These are phyloP conservation scores for Podiceps cristatus DNA, from an alignment of 2,113 vertebrate species.

Conservation along the genomic window DNA sequence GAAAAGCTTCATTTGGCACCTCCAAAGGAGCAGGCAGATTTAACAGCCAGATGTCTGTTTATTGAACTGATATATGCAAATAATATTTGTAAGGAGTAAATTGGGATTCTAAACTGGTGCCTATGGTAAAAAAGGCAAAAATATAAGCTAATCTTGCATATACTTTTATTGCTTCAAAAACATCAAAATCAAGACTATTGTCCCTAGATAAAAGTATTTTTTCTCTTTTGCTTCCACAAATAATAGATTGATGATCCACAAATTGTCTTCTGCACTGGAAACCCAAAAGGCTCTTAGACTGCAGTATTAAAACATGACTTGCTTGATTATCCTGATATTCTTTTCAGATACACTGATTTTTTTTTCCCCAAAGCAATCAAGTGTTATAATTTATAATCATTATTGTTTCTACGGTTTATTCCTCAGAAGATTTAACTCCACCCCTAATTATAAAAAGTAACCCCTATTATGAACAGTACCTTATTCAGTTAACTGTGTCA, in stretches of 20 bases:
- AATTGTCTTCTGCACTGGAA: constrained; percentile 32
- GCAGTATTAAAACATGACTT: not conserved
- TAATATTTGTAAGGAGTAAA: constrained; percentile 13
- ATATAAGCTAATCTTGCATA: not conserved
- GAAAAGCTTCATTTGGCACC: constrained; percentile 10
- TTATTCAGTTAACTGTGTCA: not conserved
- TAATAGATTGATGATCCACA: constrained; percentile 18
- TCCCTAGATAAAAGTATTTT: not conserved
- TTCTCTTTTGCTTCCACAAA: not conserved
- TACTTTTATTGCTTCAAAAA: not conserved
- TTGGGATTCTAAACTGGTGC: not conserved
- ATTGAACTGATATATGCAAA: not conserved
- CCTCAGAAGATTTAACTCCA: not conserved
- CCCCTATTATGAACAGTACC: not conserved
- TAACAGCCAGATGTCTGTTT: constrained; percentile 31
- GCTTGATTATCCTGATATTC: constrained; percentile 22
- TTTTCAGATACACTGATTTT: not conserved
- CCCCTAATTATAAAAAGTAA: not conserved
- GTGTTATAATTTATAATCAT: not conserved
- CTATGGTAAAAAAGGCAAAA: not conserved
- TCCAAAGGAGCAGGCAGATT: not conserved
- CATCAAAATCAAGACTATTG: constrained; percentile 35
- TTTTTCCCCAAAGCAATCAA: not conserved
- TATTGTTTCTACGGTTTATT: not conserved
- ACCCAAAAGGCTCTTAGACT: not conserved